Conservation (phyloP, 1,140 invertebrate species). For the Leptopilina clavipes region DNA sequence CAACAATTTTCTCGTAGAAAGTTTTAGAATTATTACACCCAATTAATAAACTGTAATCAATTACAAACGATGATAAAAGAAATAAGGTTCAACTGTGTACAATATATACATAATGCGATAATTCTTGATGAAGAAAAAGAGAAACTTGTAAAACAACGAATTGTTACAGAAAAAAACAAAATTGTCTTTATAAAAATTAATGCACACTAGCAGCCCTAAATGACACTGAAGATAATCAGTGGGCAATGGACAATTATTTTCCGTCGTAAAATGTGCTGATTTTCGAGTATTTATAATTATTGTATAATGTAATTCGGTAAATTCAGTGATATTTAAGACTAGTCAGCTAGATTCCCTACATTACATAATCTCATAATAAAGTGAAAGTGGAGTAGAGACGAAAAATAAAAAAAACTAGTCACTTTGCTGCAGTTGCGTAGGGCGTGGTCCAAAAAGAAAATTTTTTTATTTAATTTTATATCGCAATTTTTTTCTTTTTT, state of each 20-base stretch:
- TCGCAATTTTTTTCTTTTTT: neutral
- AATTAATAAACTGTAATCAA: slow-evolving; percentile 19
- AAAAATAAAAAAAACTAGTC: slow-evolving; percentile 38
- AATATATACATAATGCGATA: neutral
- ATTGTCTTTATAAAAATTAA: neutral
- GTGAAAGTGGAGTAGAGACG: slow-evolving; percentile 50
- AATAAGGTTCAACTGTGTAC: slow-evolving; percentile 32
- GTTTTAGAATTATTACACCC: slow-evolving; percentile 30
- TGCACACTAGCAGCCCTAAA: slow-evolving; percentile 13
- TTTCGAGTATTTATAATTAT: slow-evolving; percentile 21
- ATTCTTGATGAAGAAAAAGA: neutral
- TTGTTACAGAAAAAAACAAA: neutral
- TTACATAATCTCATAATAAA: slow-evolving; percentile 48
- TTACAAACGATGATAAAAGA: slow-evolving; percentile 28
- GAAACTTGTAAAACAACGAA: slow-evolving; percentile 14
- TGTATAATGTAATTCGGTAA: slow-evolving; percentile 43
- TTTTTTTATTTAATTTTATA: neutral
- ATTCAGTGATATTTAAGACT: slow-evolving; percentile 67
- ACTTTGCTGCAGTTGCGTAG: neutral
- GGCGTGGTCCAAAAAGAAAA: neutral
- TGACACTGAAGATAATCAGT: slow-evolving; percentile 1
- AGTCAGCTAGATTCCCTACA: slow-evolving; percentile 61
- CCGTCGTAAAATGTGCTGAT: slow-evolving; percentile 1
- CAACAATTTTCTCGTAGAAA: slow-evolving; percentile 59
- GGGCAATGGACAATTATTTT: neutral